Conservation (phyloP, 2,888 invertebrate genomes). For the Scrobipalpa costella region DNA sequence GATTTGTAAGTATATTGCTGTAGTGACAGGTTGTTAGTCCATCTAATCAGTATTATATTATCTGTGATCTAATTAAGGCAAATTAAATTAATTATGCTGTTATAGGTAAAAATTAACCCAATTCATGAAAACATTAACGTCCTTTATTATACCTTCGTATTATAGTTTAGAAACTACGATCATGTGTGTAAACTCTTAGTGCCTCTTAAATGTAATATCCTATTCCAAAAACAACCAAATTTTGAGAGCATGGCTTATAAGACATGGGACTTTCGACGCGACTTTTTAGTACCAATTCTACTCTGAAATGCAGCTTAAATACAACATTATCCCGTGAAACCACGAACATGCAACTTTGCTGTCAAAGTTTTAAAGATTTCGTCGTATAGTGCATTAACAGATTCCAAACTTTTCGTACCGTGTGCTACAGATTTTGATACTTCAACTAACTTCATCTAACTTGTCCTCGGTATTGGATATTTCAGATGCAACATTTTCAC, state of each 20-base stretch:
- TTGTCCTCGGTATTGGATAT: conserved; percentile 10
- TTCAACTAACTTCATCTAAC: conserved; percentile 13
- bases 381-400: conserved; percentile 18
- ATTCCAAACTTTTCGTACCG: conserved; percentile 1
- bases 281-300: conserved; percentile 6
- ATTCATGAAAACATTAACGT: too few species aligned
- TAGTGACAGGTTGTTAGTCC: too few species aligned
- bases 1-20: too few species aligned
- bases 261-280: neutral
- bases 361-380: conserved; percentile 17
- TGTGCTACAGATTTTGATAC: conserved; percentile 9
- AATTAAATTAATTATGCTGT: too few species aligned
- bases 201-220: neutral
- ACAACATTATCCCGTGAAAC: conserved; percentile 3
- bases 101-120: too few species aligned
- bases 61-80: too few species aligned
- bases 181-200: neutral
- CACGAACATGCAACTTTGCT: conserved; percentile 26
- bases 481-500: conserved; percentile 1
- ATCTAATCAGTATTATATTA: too few species aligned
- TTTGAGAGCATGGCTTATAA: neutral
- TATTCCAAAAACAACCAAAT: neutral
- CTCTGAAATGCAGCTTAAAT: neutral
- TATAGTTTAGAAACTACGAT: too few species aligned
- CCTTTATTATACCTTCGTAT: too few species aligned